Percentiles rank a stretch among this genome's conserved stretches.
phyloP scores from a whole-genome alignment of 2,113 vertebrate genomes.

The Cebus imitator region DNA sequence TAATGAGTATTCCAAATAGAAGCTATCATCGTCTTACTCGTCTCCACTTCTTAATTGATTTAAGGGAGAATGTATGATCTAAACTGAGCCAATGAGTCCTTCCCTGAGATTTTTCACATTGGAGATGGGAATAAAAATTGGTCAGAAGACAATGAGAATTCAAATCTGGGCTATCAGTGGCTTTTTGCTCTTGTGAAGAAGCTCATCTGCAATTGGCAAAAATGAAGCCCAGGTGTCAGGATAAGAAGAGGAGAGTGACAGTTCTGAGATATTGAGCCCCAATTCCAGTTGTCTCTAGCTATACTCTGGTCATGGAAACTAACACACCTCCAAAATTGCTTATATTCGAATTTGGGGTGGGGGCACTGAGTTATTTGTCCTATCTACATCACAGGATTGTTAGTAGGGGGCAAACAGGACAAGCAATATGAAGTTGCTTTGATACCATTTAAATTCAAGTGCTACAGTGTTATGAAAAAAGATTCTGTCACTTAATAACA shows the following conservation, averaged over 20 bases:
- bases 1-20: neutral
- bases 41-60: neutral
- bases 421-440: neutral
- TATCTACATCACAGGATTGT: neutral
- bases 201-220: neutral
- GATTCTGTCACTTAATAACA: neutral
- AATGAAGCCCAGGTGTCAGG: neutral
- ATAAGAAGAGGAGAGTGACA: neutral
- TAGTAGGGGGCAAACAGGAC: neutral
- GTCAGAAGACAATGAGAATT: neutral
- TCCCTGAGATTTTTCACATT: neutral
- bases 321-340: neutral
- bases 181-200: neutral
- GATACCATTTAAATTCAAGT: neutral
- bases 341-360: neutral
- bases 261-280: neutral
- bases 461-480: neutral
- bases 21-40: neutral
- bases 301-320: neutral
- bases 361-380: neutral
- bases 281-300: neutral
- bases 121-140: neutral
- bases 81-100: neutral
- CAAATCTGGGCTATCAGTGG: neutral
- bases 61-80: neutral